Percentiles rank a stretch among this genome's conserved stretches.
phyloP scores from a whole-genome alignment of 2,797 vertebrate genomes.

The Cetoscarus ocellatus region DNA sequence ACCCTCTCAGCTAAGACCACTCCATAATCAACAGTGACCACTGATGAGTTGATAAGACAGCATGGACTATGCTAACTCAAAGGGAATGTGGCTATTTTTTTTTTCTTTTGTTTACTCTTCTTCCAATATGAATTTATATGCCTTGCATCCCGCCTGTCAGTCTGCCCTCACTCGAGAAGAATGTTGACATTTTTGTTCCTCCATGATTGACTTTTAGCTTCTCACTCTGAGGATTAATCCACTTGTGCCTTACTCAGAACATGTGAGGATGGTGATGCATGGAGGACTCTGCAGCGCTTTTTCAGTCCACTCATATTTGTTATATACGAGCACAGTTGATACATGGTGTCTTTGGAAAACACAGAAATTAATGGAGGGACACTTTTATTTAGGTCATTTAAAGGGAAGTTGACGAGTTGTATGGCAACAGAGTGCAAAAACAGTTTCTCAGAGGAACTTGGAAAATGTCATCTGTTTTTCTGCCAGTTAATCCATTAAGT shows the following conservation, averaged over 20 bases:
- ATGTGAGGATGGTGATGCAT: constrained; percentile 72
- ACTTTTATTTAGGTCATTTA: constrained; percentile 35
- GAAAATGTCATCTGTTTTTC: constrained; percentile 18
- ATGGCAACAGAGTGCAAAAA: constrained; percentile 21
- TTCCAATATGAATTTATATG: constrained; percentile 48
- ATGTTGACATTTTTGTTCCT: constrained; percentile 64
- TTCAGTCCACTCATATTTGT: constrained; percentile 35
- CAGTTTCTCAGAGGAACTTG: neutral
- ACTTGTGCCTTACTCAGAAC: constrained; percentile 92
- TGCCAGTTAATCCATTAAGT: constrained; percentile 17
- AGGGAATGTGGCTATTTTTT: constrained; percentile 60
- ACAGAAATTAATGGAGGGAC: constrained; percentile 15
- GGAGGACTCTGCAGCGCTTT: constrained; percentile 53
- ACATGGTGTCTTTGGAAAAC: constrained; percentile 6
- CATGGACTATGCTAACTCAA: constrained; percentile 17
- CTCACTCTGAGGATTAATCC: constrained; percentile 91
- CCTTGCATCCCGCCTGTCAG: constrained; percentile 54
- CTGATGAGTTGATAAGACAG: constrained; percentile 11
- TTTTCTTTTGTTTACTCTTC: constrained; percentile 45
- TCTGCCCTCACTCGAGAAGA: constrained; percentile 56
- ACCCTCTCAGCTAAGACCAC: constrained; percentile 43
- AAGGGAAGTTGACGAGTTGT: constrained; percentile 6
- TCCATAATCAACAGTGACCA: constrained; percentile 50
- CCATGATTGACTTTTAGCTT: constrained; percentile 81
- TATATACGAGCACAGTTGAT: constrained; percentile 53